Evolutionary conservation across 1,140 invertebrate genomes (phyloP).

Genomic region (Nebria ingens): DNA sequence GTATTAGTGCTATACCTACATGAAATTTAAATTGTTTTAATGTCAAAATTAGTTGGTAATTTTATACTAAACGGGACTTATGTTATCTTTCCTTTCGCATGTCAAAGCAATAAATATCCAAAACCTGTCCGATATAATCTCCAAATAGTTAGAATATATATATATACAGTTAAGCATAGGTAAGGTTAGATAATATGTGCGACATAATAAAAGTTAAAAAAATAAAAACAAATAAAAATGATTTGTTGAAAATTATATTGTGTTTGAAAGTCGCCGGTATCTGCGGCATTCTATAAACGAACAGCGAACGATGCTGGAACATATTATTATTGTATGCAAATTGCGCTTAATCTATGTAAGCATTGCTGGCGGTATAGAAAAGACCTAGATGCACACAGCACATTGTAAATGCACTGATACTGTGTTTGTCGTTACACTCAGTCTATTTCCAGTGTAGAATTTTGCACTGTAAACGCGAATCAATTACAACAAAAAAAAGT

Average conservation of each 20-base stretch:
- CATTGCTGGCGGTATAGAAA: slow-evolving; percentile 3
- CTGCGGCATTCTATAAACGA: slow-evolving; percentile 5
- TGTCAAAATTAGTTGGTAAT: too few relatives aligned
- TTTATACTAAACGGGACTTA: too few relatives aligned
- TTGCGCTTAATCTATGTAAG: slow-evolving; percentile 7
- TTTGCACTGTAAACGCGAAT: too few relatives aligned
- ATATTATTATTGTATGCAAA: slow-evolving; percentile 9
- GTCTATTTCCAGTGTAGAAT: too few relatives aligned
- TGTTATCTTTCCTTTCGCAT: too few relatives aligned
- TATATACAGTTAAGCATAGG: not conserved
- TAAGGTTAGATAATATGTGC: slow-evolving; percentile 5
- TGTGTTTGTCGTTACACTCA: too few relatives aligned
- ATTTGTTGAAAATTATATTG: slow-evolving; percentile 7
- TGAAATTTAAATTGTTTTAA: too few relatives aligned
- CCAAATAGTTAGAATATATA: not conserved
- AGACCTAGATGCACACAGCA: not conserved
- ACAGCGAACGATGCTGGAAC: not conserved
- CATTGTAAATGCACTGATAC: not conserved
- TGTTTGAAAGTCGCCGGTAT: not conserved
- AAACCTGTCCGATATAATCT: not conserved
- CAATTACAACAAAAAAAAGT: too few relatives aligned
- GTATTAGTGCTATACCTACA: too few relatives aligned
- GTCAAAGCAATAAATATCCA: not conserved
- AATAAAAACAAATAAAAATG: not conserved
- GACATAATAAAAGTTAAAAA: not conserved